Evolutionary conservation across 2,113 vertebrate genomes (phyloP), one percentile per base, ranked within the genome.

Genomic region (Trematocara zebra): DNA sequence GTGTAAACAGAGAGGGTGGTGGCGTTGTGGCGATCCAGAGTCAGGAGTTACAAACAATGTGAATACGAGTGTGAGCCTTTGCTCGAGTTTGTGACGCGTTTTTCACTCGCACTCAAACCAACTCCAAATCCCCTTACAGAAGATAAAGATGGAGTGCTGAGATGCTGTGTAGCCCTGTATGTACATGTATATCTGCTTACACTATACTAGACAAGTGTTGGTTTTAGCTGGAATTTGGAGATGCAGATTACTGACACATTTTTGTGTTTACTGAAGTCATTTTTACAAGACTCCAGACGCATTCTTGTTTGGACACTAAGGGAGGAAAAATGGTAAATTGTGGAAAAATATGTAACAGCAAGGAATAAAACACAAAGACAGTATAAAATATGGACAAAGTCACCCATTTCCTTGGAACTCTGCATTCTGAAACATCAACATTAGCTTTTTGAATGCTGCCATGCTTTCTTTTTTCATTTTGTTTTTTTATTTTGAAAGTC

Each of bases 101-200:
- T 40, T 33, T 15, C 80, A 82, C 72, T 37, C 82, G 61, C 26
- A 54, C 33, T 78, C 14, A 67, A 64, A 11, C 49, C 15, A 52
- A 78, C 20, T 67, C 3, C 31, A 28, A 78, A 69, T 53, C 47
- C 31, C 42, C 17, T 35, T 1, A 42, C 8, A 85, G 37, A 57
- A 78, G 18, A 54, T 67, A 76, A 72, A 51, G 61, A 54, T 33
- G 23, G 12, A 0, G 64, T 23, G 3, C 49, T 69, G 80, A 5
- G 14, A 49, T 76, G 37, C 54, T 85, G 31, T 81, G 47, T 42
- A 47, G 40, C 15, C 3, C 14, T 49, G 37, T 74, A 28, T 18
- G 69, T 74, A 23, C 23, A 47, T 0, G 2, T 33, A 10, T 85
- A 14, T 52, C 31, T 82, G 67, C 82, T 52, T 64, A 69, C 15